Evolutionary conservation across 2,888 invertebrate genomes (phyloP), one percentile per base, ranked within the genome.

Genomic region (Reticulitermes lucifugus): DNA sequence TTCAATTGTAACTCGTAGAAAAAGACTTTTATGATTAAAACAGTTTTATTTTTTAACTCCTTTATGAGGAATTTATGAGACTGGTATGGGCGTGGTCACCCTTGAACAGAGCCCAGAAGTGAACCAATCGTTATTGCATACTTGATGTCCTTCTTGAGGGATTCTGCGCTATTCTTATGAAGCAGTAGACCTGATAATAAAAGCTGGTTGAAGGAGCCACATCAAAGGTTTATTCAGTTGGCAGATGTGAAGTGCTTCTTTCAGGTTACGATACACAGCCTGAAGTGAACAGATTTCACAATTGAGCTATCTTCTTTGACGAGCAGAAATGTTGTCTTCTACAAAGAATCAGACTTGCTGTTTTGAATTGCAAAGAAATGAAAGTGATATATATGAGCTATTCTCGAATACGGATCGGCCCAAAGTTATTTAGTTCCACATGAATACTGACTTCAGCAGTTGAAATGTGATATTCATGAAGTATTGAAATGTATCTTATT

Each of bases 251-350:
- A 46, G 35, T 22, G 65, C 25, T 65, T n/a, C 65, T 65, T 55
- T 55, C 55, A 55, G 18, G 55, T 18, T 18, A 41, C n/a, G 41
- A 41, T 55, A 55, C 18, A 41, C 73, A 73, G 77, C 77, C 46
- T 77, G n/a, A 21, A 41, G 41, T 46, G 43, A 77, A 77, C 77
- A 46, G 22, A 77, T 77, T 77, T 77, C 77, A 77, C 77, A 77
- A 77, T 51, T 77, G 77, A 77, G 77, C 46, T 77, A 43, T 77
- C 77, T 77, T 46, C 77, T 77, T 77, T 77, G 77, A 46, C 73
- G 73, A 73, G n/a, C 10, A 70, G 10, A 22, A 0, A 7, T n/a
- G n/a, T 21, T 65, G 65, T 65, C 5, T 35, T n/a, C 46, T 77
- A 46, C 51, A 77, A 21, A 77, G n/a, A 6, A 46, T 25, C 77